Evolutionary conservation across 2,797 vertebrate species (phyloP), one percentile per base, ranked within the genome.

Genomic region (Brotogeris chrysoptera): DNA sequence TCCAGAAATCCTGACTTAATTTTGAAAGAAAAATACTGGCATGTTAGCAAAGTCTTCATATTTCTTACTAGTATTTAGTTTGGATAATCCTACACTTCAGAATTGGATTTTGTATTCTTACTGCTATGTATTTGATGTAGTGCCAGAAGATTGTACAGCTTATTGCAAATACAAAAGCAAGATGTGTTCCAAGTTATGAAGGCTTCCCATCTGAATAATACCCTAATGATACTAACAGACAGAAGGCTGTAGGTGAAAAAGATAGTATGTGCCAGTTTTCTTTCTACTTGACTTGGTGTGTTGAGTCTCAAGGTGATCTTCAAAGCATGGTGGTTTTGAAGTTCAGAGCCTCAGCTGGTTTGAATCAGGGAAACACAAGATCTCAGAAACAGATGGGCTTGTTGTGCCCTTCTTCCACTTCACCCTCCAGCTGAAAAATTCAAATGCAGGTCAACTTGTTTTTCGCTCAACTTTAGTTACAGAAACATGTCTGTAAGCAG

Each of bases 31-130:
- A 65, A 95, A 82, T 80, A 68, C 71, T 85, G 71, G 47, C 74
- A 71, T 32, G 19, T 94, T 90, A 95, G 80, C 61, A 76, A 85
- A 92, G 78, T 90, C 83, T 85, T 95, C 63, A 8, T 94, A 64
- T 94, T 96, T 95, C 80, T 94, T 95, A 27, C 49, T 85, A 44
- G 30, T 82, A 72, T 95, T 95, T 85, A 80, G 90, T 95, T 93
- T 94, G 94, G 88, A 91, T 96, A 95, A 95, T 96, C 88, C 80
- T 91, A 11, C 49, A 14, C 84, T 95, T 96, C 86, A 85, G 66
- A 84, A 80, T 41, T 91, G 87, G 79, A 74, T 97, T 96, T 94
- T 80, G 23, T 55, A 38, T 80, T 90, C 44, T 86, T 86, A 90
- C 34, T 64, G 87, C 81, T 93, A 4, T 79, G 70, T 74, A 69